Base-by-base conservation (phyloP, 2,113 vertebrate species). In the Australoheros scitulus region DNA sequence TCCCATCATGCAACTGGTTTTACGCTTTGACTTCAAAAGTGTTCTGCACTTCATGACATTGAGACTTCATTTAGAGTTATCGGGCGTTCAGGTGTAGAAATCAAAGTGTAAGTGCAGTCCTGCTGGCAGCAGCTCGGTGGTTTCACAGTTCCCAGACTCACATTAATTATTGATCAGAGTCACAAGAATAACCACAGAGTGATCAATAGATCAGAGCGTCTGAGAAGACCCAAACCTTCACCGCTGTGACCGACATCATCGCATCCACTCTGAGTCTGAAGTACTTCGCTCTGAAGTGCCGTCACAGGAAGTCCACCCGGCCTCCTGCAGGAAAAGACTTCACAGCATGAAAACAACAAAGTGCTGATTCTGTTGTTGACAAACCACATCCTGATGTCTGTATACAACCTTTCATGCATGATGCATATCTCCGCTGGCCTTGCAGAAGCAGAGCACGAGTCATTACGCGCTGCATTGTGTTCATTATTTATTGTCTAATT, bases 121-220 rank as follows among this genome's bases (percentile, higher is more conserved):
- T 68, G 56, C 38, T 43, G 17, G 26, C 59, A 56, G 52, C 29
- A 52, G 32, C 41, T 56, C 29, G 55, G 11, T 47, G 65, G 41
- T 72, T 74, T 80, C 61, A 64, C 17, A 6, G 11, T 64, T 84
- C 82, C 20, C 17, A 72, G 38, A 80, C 2, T 2, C 20, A 26
- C 65, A 87, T 87, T 61, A 52, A 87, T 85, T 82, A 83, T 87
- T 87, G 77, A 91, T 85, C 64, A 24, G 61, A 1, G 76, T 32
- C 77, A 68, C 88, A 22, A 78, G 74, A 89, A 87, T 91, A 82
- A 85, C 59, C 84, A 74, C 61, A 17, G 60, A 61, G 50, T 29
- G 75, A 88, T 88, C 84, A 57, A 87, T 88, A 64, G 52, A 84
- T 63, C 61, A 55, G 65, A 70, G 68, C 10, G 52, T 80, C 50